Percentiles rank a stretch among this genome's conserved stretches.
phyloP scores from a whole-genome alignment of 2,888 invertebrate genomes.

The Subacronicta megacephala region DNA sequence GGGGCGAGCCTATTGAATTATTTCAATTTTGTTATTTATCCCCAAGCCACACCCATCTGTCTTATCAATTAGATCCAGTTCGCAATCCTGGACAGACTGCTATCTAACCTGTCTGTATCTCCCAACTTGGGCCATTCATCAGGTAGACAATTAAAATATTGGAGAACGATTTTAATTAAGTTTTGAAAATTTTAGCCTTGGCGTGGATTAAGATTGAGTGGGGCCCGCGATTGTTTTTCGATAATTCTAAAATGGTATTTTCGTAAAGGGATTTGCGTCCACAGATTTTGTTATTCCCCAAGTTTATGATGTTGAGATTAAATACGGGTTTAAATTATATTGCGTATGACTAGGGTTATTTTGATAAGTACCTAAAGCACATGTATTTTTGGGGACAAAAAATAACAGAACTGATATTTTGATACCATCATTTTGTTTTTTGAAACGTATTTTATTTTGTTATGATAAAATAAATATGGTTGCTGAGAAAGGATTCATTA shows the following conservation, averaged over 20 bases:
- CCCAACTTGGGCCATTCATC: slow-evolving; percentile 65
- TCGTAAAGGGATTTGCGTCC: slow-evolving; percentile 4
- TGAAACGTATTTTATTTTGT: no score
- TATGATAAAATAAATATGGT: no score
- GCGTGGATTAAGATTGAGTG: slow-evolving; percentile 31
- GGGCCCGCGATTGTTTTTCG: slow-evolving; percentile 41
- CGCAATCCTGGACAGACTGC: slow-evolving; percentile 22
- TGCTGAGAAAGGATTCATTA: no score
- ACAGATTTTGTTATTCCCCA: slow-evolving; percentile 17
- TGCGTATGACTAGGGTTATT: neutral
- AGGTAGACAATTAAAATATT: slow-evolving; percentile 69
- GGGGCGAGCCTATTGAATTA: no score
- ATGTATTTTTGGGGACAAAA: no score
- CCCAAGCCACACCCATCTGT: neutral
- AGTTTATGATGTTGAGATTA: slow-evolving; percentile 19
- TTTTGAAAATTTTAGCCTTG: slow-evolving; percentile 61
- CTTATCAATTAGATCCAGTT: slow-evolving; percentile 44
- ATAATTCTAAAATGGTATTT: slow-evolving; percentile 32
- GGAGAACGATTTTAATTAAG: slow-evolving; percentile 68
- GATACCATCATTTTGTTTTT: no score
- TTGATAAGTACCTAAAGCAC: neutral
- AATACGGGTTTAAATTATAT: slow-evolving; percentile 14
- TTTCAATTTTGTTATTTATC: slow-evolving; percentile 1
- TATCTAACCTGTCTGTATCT: slow-evolving; percentile 45
- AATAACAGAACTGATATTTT: no score